Conservation (phyloP, 2,797 vertebrate genomes). For the Melanotaenia parkinsoni region DNA sequence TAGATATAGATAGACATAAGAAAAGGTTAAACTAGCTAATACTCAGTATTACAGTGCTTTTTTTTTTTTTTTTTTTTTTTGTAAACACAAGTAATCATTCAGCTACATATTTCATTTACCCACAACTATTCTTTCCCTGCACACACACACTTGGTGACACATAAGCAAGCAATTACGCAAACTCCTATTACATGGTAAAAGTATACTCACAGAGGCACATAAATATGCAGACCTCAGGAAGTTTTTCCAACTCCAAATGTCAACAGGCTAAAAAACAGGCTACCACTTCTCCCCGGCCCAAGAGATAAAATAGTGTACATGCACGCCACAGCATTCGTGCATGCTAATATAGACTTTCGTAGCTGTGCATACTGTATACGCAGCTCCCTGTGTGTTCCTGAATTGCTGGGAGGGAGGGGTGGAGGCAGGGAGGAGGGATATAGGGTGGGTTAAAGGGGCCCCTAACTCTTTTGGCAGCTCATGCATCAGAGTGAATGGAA, state of each 20-base stretch:
- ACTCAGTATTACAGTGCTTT: constrained; percentile 47
- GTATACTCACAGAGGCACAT: constrained; percentile 78
- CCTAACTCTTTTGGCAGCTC: constrained; percentile 81
- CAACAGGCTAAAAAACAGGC: constrained; percentile 60
- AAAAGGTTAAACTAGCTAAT: constrained; percentile 43
- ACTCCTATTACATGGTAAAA: constrained; percentile 75
- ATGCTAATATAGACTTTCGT: constrained; percentile 58
- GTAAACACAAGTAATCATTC: constrained; percentile 28
- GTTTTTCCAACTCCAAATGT: constrained; percentile 71
- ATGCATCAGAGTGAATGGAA: constrained; percentile 87
- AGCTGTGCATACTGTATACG: constrained; percentile 59
- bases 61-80: constrained; percentile 20
- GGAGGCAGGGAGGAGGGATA: constrained; percentile 29
- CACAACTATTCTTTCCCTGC: constrained; percentile 63
- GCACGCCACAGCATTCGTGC: constrained; percentile 31
- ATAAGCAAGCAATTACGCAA: constrained; percentile 73
- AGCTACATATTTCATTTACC: constrained; percentile 65
- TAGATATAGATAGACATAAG: not conserved
- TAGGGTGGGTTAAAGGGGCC: constrained; percentile 57
- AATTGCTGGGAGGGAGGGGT: constrained; percentile 37
- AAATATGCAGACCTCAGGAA: constrained; percentile 76
- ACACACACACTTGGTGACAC: constrained; percentile 53
- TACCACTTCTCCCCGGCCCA: constrained; percentile 56
- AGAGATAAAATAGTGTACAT: constrained; percentile 57
- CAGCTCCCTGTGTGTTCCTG: constrained; percentile 76